Evolutionary conservation across 2,888 invertebrate species (phyloP), one percentile per base, ranked within the genome.

Genomic region (Drosophila algonquin): DNA sequence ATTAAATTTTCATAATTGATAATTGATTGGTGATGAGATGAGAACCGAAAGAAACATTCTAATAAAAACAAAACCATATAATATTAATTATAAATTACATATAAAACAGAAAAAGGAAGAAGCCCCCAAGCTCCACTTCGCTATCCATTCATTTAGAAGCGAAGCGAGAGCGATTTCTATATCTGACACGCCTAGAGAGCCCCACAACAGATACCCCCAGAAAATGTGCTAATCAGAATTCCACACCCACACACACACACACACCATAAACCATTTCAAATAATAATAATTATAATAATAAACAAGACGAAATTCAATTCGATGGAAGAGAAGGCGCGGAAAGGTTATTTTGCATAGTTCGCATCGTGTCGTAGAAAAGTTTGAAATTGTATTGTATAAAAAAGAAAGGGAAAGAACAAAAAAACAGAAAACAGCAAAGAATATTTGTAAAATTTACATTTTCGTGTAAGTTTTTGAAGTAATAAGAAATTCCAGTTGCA

Each of bases 71-170:
- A 52, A 80, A 72, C 71, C 76, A 72, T 27, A 88, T 89, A 90
- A 91, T 82, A 90, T 86, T 84, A 85, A 89, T 85, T 90, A 86
- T 80, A 89, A 89, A 87, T 86, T 77, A 80, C 85, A 80, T 60
- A 62, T 57, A 51, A 30, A 54, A n/a, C 63, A 73, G 72, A 63
- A 60, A 59, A 57, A 58, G 48, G 54, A 30, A 45, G 59, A 62
- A 72, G 62, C 54, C 18, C 65, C 45, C 35, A 53, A 63, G 30
- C 27, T 40, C n/a, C n/a, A n/a, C 40, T 14, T 40, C 40, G 6
- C 40, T 40, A 40, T n/a, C 40, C 40, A 40, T 40, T 40, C 40
- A 40, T 40, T 40, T 40, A 40, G 32, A 55, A 69, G 46, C 45
- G 62, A 72, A 51, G 27, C 30, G 44, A 67, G 46, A 53, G 56